phyloP scores from a whole-genome alignment of 1,140 invertebrate species.

The Thaumatotibia leucotreta region DNA sequence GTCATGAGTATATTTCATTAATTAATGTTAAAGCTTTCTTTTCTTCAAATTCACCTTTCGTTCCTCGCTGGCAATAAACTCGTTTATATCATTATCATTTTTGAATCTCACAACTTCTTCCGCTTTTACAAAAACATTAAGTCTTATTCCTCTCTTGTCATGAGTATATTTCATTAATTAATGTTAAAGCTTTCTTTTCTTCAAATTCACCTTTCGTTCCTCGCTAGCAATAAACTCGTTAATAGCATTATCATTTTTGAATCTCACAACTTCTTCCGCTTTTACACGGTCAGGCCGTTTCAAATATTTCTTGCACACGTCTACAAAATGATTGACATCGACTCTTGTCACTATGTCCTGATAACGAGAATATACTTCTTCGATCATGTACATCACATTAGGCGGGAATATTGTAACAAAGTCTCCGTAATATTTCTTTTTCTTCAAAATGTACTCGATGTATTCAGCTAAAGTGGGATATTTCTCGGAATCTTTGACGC shows the following conservation, averaged over 20 bases:
- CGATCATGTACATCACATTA: conserved; percentile 6
- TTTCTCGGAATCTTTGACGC: conserved; percentile 21
- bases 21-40: no score
- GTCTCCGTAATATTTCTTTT: conserved; percentile 21
- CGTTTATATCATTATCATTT: no score
- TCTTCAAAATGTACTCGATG: conserved; percentile 26
- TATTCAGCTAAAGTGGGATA: conserved; percentile 27
- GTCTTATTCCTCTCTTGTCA: no score
- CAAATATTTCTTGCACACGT: conserved; percentile 16
- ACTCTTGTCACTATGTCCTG: conserved; percentile 15
- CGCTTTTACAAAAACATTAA: no score
- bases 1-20: no score
- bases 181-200: no score
- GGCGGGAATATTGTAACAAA: conserved; percentile 25
- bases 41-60: no score
- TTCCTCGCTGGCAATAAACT: no score
- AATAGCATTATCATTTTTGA: conserved; percentile 20
- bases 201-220: not conserved
- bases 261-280: conserved; percentile 21
- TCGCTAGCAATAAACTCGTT: not conserved
- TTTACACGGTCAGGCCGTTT: conserved; percentile 23
- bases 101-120: no score
- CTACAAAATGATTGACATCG: conserved; percentile 22
- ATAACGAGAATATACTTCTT: conserved; percentile 21
- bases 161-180: no score